Base-by-base conservation (phyloP, 2,888 invertebrate species). In the Trichogramma dendrolimi region DNA sequence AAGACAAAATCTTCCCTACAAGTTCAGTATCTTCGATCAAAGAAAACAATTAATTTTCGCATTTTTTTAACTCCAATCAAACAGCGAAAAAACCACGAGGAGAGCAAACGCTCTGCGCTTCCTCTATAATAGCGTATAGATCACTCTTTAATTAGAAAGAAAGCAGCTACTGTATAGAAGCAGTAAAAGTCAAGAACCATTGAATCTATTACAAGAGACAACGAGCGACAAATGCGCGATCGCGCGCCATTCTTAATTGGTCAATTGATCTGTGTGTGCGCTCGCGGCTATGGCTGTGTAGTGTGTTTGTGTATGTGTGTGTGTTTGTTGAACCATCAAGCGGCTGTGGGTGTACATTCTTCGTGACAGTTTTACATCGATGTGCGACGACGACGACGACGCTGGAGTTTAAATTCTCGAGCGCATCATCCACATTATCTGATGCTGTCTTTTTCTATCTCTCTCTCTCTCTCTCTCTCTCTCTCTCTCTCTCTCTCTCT, bases 161-260 rank as follows among this genome's bases (percentile, higher is more conserved):
- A 27, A 27, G 27, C 27, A 27, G 27, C 27, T 27, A 27, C 27
- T 27, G 27, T 27, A 27, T 27, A 27, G 27, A 27, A 27, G 27
- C 27, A 27, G 27, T 27, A 27, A 27, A 27, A 27, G 27, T 27
- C 27, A 27, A 27, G 27, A 27, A 27, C 27, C 27, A 27, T 27
- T 27, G 27, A 27, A 27, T 27, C 27, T 27, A 27, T 27, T 27
- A 27, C 27, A 27, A 27, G 55, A n/a, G 48, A 42, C 11, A 27
- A 11, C 60, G 57, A 27, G 54, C 62, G 65, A 65, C 65, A 65
- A 65, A 65, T 65, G 62, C 58, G 46, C 48, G 52, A 53, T 7
- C 8, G 46, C 47, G 55, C 42, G 50, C 58, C 40, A 65, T 62
- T 60, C 62, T 65, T 65, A 65, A 65, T 65, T 65, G 65, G 65